Percentiles rank a stretch among this genome's conserved stretches.
These are phyloP conservation scores for Apogon talboti DNA, from an alignment of 2,797 vertebrate species.

Conservation along the genomic window DNA sequence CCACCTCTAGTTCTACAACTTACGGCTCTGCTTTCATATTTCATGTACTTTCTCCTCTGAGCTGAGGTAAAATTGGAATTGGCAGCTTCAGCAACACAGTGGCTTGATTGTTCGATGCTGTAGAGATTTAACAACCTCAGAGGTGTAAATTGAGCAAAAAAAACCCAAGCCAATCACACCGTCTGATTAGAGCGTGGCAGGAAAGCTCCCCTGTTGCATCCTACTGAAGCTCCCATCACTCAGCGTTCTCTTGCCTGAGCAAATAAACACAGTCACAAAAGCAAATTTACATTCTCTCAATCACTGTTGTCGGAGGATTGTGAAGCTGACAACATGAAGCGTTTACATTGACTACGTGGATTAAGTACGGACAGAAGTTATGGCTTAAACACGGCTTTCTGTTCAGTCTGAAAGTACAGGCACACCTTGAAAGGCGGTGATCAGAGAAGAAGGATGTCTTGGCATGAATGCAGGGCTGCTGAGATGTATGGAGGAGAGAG, in stretches of 20 bases:
- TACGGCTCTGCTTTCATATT: not conserved
- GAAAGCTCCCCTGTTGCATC: conserved; percentile 12
- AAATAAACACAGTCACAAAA: conserved; percentile 28
- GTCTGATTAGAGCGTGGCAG: not conserved
- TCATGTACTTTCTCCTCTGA: conserved; percentile 6
- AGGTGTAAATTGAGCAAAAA: conserved; percentile 30
- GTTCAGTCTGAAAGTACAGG: conserved; percentile 3
- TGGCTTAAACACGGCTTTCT: conserved; percentile 6
- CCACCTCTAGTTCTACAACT: not conserved
- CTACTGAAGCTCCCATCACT: conserved; percentile 13
- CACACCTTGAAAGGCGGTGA: conserved; percentile 18
- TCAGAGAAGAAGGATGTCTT: conserved; percentile 30
- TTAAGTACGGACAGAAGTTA: not conserved
- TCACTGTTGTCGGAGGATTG: not conserved
- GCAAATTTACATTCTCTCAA: conserved; percentile 13
- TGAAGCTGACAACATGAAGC: not conserved
- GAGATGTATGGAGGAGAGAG: conserved; percentile 65
- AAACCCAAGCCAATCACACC: not conserved
- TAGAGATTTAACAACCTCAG: conserved; percentile 14
- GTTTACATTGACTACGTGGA: not conserved
- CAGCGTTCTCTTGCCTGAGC: not conserved
- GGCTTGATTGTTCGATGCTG: conserved; percentile 1
- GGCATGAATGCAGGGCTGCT: conserved; percentile 26
- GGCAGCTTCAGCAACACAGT: not conserved
- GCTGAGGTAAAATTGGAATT: conserved; percentile 1